A percentile compares a stretch with the other conserved stretches of the same genome.
These are phyloP conservation scores for Dromiciops gliroides DNA, from an alignment of 2,113 vertebrate genomes.

Conservation along the genomic window DNA sequence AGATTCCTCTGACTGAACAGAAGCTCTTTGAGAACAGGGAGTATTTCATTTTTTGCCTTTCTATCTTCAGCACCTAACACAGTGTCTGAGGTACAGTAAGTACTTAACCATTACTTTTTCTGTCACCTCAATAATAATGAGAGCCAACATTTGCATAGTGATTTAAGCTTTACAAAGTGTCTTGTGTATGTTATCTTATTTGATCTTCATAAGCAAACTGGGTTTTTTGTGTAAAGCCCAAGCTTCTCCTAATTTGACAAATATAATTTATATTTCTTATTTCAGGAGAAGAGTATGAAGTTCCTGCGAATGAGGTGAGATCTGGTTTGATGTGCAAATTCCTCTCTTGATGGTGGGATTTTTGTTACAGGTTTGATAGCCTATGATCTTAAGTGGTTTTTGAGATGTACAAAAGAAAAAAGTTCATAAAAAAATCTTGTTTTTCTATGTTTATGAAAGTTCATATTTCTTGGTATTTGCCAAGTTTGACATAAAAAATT, in stretches of 20 bases:
- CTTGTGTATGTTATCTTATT: neutral
- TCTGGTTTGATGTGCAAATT: neutral
- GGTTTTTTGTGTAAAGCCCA: neutral
- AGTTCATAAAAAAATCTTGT: neutral
- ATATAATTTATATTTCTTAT: conserved; percentile 1
- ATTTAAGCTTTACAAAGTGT: neutral
- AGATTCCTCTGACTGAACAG: neutral
- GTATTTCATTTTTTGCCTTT: neutral
- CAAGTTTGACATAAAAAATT: neutral
- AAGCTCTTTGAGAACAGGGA: neutral
- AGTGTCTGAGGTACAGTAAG: neutral
- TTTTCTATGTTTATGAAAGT: neutral
- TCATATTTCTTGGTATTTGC: neutral
- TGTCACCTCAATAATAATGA: neutral
- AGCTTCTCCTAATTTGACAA: conserved; percentile 12
- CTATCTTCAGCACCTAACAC: neutral
- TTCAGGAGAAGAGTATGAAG: conserved; percentile 86
- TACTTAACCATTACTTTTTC: neutral
- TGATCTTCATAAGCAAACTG: conserved; percentile 26
- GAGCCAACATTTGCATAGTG: neutral
- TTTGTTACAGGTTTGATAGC: neutral
- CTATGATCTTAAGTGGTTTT: neutral
- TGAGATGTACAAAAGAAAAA: neutral
- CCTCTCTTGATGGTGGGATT: neutral
- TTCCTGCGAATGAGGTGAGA: conserved; percentile 87